Base-by-base conservation (phyloP, 2,888 invertebrate genomes). In the Dasypolia templi region DNA sequence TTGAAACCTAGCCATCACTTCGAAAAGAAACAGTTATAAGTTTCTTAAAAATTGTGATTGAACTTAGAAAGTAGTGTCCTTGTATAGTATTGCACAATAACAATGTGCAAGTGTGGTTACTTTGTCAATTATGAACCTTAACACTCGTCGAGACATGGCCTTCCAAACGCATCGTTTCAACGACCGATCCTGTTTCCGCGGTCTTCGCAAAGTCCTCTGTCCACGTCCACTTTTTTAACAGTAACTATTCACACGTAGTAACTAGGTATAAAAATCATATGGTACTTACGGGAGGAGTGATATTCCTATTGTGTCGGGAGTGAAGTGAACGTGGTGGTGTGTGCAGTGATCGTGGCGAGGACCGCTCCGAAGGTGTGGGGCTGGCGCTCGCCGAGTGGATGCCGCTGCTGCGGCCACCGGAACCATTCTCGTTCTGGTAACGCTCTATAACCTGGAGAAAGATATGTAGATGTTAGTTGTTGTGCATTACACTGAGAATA, bases 381-480 rank as follows among this genome's bases (percentile, higher is more conserved):
- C 96, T 96, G 72, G 96, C 96, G 83, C 96, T 96, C 74, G 96
- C 96, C 0, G 96, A 96, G 90, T 96, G 96, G 84, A 97, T 96
- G 22, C 97, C 96, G 89, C 97, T 97, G 93, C 97, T 97, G 88
- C 97, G 96, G 6, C 96, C 97, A 2, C 97, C 97, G 14, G 97
- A 96, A 29, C 96, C 95, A 80, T 94, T 94, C 88, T 97, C 97
- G 69, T 96, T 96, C 93, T 97, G 97, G 89, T 97, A 97, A 82
- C 96, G 96, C 89, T 97, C 97, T 86, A 97, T 97, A 83, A 97
- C 97, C 97, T 97, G 94, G 1, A 92, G 87, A 62, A 32, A 72
- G 58, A 65, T 12, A 35, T 44, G 5, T 1, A 35, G 2, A 29
- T 42, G 35, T 44, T 46, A 58, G 19, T 53, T 71, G 2, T 32